Base-by-base conservation (phyloP, 2,113 vertebrate genomes). In the Cricetomys ansorgei region DNA sequence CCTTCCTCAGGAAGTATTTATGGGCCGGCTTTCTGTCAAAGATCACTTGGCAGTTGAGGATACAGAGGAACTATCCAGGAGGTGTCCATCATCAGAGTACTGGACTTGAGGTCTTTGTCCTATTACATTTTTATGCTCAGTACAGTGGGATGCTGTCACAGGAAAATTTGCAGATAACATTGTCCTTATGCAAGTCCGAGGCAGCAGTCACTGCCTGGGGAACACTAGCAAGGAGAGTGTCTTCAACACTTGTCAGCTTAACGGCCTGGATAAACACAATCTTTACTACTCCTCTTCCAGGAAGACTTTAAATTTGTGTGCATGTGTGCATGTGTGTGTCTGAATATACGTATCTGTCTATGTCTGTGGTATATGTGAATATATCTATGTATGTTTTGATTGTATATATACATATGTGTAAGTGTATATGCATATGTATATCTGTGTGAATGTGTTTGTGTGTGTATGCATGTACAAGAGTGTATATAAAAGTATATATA, bases 1-100 rank as follows among this genome's bases (percentile, higher is more conserved):
- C 50, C 79, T 94, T 93, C 40, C 76, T n/a, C 67, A 80, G 77
- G 89, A 95, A 87, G 83, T 90, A 77, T 94, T 95, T 88, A 84
- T 85, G 62, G 91, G 59, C 40, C 91, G 89, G 93, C 94, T 80
- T 75, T 80, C 31, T 75, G 57, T 94, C 88, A 95, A 84, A 95
- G 87, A 73, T 87, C 77, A 92, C 57, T 91, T 96, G 89, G 77
- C 89, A 7, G 3, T 13, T 57, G 83, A 69, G 40, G 37, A 70
- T 37, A 83, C 43, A 73, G 45, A 94, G 73, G 57, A 73, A 85
- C n/a, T 59, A 75, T 85, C 94, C 89, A 65, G 19, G 53, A 87
- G 53, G 43, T 53, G 77, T 80, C 89, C 40, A 34, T 67, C 91
- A 81, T 89, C 73, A 43, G 16, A n/a, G 80, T 40, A 31, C 25